A percentile compares a stretch with the other conserved stretches of the same genome.
Evolutionary conservation across 2,113 vertebrate genomes (phyloP).

Genomic region (Stercorarius parasiticus): DNA sequence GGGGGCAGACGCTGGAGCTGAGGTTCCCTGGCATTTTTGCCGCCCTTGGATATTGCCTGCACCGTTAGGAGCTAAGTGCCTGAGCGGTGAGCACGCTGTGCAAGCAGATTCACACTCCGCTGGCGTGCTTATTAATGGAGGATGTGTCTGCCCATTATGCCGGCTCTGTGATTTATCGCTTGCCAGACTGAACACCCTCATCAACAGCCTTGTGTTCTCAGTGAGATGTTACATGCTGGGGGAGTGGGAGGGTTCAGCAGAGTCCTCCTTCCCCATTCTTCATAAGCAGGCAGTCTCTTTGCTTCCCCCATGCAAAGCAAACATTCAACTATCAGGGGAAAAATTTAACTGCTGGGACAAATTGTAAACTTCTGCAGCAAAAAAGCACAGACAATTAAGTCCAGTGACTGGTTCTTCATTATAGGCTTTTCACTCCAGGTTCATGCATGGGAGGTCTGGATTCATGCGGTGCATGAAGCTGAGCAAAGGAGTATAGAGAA

Average conservation of each 20-base stretch:
- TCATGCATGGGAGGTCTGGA: neutral
- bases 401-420: neutral
- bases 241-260: neutral
- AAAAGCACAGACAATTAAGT: neutral
- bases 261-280: neutral
- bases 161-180: neutral
- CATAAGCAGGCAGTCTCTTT: neutral
- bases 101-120: neutral
- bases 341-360: neutral
- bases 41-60: accelerated
- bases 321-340: neutral
- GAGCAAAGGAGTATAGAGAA: neutral
- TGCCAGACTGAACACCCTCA: neutral
- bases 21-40: neutral
- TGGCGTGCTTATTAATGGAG: neutral
- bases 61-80: neutral
- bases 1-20: neutral
- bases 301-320: neutral
- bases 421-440: neutral
- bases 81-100: accelerated
- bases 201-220: neutral
- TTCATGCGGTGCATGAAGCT: neutral
- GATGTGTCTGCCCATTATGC: neutral
- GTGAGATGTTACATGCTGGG: neutral
- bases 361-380: neutral